Evolutionary conservation across 2,888 invertebrate genomes (phyloP).

Genomic region (Pyralis farinalis): DNA sequence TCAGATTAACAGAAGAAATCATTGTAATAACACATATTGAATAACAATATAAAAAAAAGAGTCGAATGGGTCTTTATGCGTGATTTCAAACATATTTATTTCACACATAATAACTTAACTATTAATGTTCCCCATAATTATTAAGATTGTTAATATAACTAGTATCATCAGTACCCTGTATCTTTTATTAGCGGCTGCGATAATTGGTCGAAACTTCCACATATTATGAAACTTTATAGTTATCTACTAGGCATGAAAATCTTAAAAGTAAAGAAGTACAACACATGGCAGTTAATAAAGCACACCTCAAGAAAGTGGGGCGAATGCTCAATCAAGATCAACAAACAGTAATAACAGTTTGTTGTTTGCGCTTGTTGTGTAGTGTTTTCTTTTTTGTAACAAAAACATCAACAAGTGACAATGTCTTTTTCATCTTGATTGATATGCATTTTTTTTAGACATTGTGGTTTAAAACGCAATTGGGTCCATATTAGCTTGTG

Average conservation of each 20-base stretch:
- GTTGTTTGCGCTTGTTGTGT: too few species aligned
- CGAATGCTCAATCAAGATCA: too few species aligned
- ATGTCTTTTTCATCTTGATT: too few species aligned
- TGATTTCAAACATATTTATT: slow-evolving; percentile 5
- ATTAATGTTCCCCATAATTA: neutral
- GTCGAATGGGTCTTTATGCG: neutral
- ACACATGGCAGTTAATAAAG: neutral
- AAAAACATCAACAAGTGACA: too few species aligned
- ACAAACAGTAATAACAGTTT: too few species aligned
- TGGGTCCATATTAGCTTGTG: too few species aligned
- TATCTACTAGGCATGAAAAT: neutral
- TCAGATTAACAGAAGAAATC: too few species aligned
- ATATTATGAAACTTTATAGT: neutral
- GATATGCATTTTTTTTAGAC: too few species aligned
- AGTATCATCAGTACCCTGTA: slow-evolving; percentile 2
- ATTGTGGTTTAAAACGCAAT: too few species aligned
- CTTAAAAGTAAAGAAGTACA: neutral
- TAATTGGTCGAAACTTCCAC: neutral
- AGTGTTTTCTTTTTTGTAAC: too few species aligned
- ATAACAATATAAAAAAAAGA: too few species aligned
- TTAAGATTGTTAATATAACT: neutral
- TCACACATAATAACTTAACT: neutral
- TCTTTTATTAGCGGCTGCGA: neutral
- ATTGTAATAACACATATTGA: too few species aligned
- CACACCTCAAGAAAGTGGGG: neutral